Evolutionary conservation across 2,113 vertebrate genomes (phyloP).

Genomic region (Neodon shergylaensis): DNA sequence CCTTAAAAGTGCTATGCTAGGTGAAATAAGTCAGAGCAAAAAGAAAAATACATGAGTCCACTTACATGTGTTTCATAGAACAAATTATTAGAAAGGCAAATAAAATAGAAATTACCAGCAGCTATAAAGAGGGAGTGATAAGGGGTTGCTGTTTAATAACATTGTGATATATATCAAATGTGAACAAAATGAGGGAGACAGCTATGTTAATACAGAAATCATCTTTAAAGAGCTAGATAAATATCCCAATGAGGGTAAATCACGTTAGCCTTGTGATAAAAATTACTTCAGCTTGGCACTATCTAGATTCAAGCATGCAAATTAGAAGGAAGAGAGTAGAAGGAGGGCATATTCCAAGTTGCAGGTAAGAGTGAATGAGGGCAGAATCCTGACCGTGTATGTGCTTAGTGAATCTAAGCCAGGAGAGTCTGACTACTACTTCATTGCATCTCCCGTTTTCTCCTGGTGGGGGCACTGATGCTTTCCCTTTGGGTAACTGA

Average conservation of each 20-base stretch:
- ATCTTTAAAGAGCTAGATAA: not conserved
- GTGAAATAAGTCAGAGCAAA: not conserved
- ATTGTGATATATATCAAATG: not conserved
- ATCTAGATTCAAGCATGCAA: not conserved
- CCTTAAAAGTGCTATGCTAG: not conserved
- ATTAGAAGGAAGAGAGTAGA: not conserved
- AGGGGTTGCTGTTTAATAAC: not conserved
- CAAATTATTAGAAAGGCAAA: conserved; percentile 6
- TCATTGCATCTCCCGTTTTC: conserved; percentile 2
- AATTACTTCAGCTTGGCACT: not conserved
- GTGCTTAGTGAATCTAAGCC: not conserved
- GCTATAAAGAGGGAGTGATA: not conserved
- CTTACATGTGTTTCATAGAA: not conserved
- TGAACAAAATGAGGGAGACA: not conserved
- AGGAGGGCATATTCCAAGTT: not conserved
- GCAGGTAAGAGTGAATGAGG: not conserved
- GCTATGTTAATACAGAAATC: not conserved
- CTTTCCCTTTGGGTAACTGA: not conserved
- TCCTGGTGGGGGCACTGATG: not conserved
- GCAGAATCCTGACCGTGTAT: not conserved
- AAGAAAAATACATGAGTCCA: not conserved
- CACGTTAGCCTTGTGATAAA: not conserved
- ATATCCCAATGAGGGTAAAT: not conserved
- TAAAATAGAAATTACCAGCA: not conserved
- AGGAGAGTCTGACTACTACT: not conserved